Conservation (phyloP, 2,888 invertebrate genomes). For the Marasmarcha lunaedactyla region DNA sequence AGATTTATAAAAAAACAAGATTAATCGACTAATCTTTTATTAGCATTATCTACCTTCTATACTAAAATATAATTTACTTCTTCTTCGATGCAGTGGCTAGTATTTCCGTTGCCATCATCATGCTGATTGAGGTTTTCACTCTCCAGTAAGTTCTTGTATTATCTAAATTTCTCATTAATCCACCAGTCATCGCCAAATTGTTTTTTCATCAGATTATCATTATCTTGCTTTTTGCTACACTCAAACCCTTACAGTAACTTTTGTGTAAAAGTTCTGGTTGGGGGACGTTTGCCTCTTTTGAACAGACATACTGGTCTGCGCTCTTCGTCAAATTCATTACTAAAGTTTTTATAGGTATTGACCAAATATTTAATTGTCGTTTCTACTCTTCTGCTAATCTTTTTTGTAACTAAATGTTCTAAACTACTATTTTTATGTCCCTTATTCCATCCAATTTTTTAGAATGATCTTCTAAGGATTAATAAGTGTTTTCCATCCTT, state of each 20-base stretch:
- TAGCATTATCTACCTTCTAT: too few species aligned
- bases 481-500: constrained; percentile 6
- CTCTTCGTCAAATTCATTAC: background rate
- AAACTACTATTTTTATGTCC: background rate
- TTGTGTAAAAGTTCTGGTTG: background rate
- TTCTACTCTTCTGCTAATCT: background rate
- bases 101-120: too few species aligned
- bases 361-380: background rate
- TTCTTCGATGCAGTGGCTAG: too few species aligned
- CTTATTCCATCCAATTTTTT: background rate
- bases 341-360: background rate
- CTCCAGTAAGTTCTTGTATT: background rate
- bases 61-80: too few species aligned
- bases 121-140: background rate
- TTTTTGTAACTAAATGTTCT: background rate
- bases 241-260: background rate
- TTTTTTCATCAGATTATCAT: background rate
- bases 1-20: too few species aligned
- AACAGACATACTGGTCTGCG: background rate
- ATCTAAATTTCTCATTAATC: background rate
- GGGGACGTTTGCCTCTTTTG: background rate
- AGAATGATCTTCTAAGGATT: background rate
- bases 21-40: too few species aligned
- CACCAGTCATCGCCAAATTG: background rate
- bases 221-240: background rate